phyloP scores from a whole-genome alignment of 2,888 invertebrate species.

The Nomada flava region DNA sequence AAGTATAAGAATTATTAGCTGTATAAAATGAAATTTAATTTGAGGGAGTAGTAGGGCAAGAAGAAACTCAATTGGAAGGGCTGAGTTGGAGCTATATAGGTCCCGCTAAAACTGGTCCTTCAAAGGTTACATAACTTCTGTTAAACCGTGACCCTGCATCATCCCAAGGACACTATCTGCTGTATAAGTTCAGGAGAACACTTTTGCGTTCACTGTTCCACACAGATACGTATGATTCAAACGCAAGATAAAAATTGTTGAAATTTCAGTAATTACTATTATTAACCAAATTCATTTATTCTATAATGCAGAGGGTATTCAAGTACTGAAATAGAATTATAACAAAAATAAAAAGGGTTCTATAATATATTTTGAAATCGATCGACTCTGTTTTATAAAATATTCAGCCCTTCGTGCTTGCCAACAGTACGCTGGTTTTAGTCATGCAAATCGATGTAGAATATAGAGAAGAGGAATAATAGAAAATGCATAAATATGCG shows the following conservation, averaged over 20 bases:
- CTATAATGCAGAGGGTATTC: too few relatives aligned
- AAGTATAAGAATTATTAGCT: background rate
- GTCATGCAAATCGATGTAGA: conserved; percentile 17
- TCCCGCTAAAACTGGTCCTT: background rate
- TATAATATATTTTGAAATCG: background rate
- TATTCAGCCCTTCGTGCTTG: background rate
- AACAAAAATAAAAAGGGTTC: background rate
- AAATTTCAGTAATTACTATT: too few relatives aligned
- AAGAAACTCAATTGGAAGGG: background rate
- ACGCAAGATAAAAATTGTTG: too few relatives aligned
- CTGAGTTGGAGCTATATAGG: background rate
- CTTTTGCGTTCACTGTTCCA: too few relatives aligned
- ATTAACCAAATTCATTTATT: too few relatives aligned
- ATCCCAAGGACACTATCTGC: background rate
- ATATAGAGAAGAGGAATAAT: background rate
- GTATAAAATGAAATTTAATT: background rate
- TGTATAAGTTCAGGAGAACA: background rate
- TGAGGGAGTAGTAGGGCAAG: background rate
- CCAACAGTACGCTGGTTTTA: background rate
- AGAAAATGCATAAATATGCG: background rate
- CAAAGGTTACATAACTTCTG: conserved; percentile 10
- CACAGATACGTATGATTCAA: too few relatives aligned
- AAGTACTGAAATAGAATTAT: background rate
- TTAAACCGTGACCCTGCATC: background rate
- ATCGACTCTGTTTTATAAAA: conserved; percentile 1